Evolutionary conservation across 2,888 invertebrate genomes (phyloP).

Genomic region (Synergus gifuensis): DNA sequence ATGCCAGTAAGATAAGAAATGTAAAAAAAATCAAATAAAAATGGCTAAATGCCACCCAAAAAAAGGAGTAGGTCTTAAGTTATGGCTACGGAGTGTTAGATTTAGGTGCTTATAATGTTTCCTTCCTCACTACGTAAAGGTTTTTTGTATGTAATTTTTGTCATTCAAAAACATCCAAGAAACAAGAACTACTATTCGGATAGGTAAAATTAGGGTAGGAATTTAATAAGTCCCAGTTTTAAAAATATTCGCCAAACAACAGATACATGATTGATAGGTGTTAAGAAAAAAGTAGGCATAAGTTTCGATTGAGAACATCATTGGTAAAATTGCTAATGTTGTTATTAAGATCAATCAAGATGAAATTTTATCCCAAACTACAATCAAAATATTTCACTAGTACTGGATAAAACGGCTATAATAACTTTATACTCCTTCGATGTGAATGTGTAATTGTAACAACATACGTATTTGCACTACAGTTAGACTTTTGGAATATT

Average conservation of each 20-base stretch:
- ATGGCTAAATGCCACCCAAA: background rate
- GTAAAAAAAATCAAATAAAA: conserved; percentile 40
- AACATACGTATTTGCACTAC: conserved; percentile 43
- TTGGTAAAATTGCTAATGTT: background rate
- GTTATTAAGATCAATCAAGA: background rate
- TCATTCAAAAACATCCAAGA: background rate
- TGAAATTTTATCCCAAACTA: conserved; percentile 29
- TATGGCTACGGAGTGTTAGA: conserved; percentile 12
- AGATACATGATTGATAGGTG: conserved; percentile 44
- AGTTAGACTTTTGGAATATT: conserved; percentile 48
- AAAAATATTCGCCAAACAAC: background rate
- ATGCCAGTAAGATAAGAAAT: background rate
- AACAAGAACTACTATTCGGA: background rate
- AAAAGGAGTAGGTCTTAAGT: conserved; percentile 40
- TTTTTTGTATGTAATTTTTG: conserved; percentile 7
- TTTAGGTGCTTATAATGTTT: background rate
- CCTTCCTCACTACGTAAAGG: conserved; percentile 35
- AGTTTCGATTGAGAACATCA: conserved; percentile 23
- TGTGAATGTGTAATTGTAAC: conserved; percentile 40
- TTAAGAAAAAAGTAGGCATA: conserved; percentile 49
- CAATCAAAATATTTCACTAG: conserved; percentile 49
- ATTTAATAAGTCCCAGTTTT: background rate
- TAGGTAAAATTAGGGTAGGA: conserved; percentile 6
- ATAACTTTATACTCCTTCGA: conserved; percentile 46
- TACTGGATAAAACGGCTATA: conserved; percentile 66